Evolutionary conservation across 2,113 vertebrate genomes (phyloP), one percentile per base, ranked within the genome.

Genomic region (Hippolais icterina): DNA sequence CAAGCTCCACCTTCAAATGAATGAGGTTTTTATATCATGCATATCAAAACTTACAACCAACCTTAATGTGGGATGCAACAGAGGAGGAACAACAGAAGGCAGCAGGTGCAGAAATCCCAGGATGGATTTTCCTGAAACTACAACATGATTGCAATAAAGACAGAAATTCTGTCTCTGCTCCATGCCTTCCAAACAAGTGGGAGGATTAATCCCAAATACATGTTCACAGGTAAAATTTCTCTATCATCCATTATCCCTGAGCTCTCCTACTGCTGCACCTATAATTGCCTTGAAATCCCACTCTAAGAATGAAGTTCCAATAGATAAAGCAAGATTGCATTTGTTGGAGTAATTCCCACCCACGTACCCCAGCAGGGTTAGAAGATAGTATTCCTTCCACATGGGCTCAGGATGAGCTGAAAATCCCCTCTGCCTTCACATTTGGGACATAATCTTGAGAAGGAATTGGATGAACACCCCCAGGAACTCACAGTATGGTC

Each of bases 321-420:
- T 0, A 6, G 42, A 70, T 29, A 53, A 71, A 78, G 53, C 44
- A 63, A 22, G 12, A 52, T 9, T 47, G 49, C n/a, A 33, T 60
- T 69, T 76, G 13, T 47, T 4, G 1, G 37, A 59, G 37, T 31
- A 18, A 31, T 39, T 77, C 46, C 53, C 50, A 77, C 15, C 27
- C 41, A 76, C 0, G 0, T 16, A 68, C 10, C 6, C 12, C 75
- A 68, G 14, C 0, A 4, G 37, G 42, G 46, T 5, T n/a, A 52
- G 46, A 85, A 63, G 19, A 41, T 10, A 49, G 12, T 20, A 69
- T n/a, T 60, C 1, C 2, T 23, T 68, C 9, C 66, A 47, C 21
- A 6, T 2, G 25, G 35, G 64, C 66, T 57, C 63, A 60, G 16
- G 22, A 39, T 37, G 22, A 65, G 25, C 59, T 52, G 41, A 69